Evolutionary conservation across 2,113 vertebrate genomes (phyloP), one percentile per base, ranked within the genome.

Genomic region (Alligator sinensis): DNA sequence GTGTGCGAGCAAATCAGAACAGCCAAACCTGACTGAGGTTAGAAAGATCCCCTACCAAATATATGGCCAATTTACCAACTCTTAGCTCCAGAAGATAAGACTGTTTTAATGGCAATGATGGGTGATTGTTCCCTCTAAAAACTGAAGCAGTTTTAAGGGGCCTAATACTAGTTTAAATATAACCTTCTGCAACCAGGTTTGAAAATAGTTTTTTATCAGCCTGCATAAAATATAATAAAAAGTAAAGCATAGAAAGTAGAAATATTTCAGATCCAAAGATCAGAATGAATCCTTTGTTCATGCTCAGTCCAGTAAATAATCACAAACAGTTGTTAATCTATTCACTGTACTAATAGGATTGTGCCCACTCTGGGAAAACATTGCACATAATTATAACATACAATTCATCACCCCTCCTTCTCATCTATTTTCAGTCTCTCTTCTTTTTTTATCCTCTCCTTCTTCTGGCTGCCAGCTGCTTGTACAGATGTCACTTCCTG

Each of bases 401-500:
- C 10, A 58, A 80, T 28, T 89, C 30, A 78, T 68, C 57, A 55
- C 17, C 4, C 15, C 34, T 77, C 47, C 74, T 21, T n/a, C 47
- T 85, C 62, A 61, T 82, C 60, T 78, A 78, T 82, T 59, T n/a
- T 91, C 90, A 82, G 34, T 7, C 58, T 86, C 76, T 72, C 68
- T 82, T n/a, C n/a, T 75, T 30, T 14, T 4, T 18, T 63, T 57
- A 63, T 30, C 12, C 17, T 28, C 12, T 6, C 11, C 61, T 89
- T 47, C 59, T n/a, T 77, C 16, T 24, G 16, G 13, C 64, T 87
- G 82, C 70, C 93, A 95, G 92, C 79, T 97, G 92, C 87, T 95
- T 74, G 30, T 82, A 59, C 90, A 97, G 89, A 91, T 85, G 78
- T 79, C 91, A 91, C 68, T 93, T 95, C 86, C 92, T 95, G 84